phyloP scores from a whole-genome alignment of 1,140 invertebrate species.

The Aradophagus sp. region DNA sequence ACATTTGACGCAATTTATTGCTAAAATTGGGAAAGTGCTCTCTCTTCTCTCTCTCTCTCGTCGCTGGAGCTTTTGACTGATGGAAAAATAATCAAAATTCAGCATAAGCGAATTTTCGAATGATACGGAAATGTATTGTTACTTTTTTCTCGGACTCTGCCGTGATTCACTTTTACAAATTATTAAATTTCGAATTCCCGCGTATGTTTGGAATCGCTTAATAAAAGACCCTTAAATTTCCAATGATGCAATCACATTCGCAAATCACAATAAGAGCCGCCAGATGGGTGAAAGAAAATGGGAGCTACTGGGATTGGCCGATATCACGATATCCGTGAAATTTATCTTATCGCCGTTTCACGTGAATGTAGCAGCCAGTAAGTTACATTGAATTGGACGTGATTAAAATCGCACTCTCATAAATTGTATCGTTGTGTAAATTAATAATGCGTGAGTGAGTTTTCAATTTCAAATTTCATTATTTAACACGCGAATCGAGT shows the following conservation, averaged over 20 bases:
- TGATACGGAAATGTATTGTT: too few species aligned
- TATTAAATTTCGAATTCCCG: conserved; percentile 18
- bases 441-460: conserved; percentile 12
- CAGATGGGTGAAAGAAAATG: conserved; percentile 27
- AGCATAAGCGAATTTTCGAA: too few species aligned
- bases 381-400: conserved; percentile 19
- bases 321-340: conserved; percentile 41
- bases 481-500: too few species aligned
- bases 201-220: conserved; percentile 14
- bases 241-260: conserved; percentile 28
- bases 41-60: too few species aligned
- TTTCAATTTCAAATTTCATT: too few species aligned
- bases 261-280: conserved; percentile 29
- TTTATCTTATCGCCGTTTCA: conserved; percentile 36
- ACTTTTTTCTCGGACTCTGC: neutral
- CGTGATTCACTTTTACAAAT: conserved; percentile 10
- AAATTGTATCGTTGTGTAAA: conserved; percentile 19
- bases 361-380: conserved; percentile 9
- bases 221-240: conserved; percentile 29
- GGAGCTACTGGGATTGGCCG: conserved; percentile 19
- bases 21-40: too few species aligned
- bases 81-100: too few species aligned
- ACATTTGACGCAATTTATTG: too few species aligned
- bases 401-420: conserved; percentile 27
- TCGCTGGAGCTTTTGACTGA: too few species aligned